A percentile compares a stretch with the other conserved stretches of the same genome.
These are phyloP conservation scores for Serrognathus titanus DNA, from an alignment of 2,888 invertebrate genomes.

Conservation along the genomic window DNA sequence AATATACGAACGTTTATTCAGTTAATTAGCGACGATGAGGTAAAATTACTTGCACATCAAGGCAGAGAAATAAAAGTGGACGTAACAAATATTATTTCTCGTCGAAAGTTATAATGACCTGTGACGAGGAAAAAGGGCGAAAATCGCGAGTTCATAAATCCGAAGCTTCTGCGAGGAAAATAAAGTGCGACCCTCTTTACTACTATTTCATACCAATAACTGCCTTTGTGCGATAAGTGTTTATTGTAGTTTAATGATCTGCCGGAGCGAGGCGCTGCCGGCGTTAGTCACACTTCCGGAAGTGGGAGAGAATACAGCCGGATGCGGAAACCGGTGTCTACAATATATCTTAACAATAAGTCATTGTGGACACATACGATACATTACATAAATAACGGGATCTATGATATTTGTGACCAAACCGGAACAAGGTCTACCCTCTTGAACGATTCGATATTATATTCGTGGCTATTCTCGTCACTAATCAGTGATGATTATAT, in stretches of 20 bases:
- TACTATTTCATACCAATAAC: constrained; percentile 39
- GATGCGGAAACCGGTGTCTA: constrained; percentile 38
- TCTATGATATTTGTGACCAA: too few species aligned
- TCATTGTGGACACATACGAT: constrained; percentile 15
- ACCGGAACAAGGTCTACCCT: too few species aligned
- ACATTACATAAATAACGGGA: not conserved
- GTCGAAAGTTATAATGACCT: too few species aligned
- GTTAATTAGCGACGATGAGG: too few species aligned
- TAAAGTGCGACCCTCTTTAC: constrained; percentile 16
- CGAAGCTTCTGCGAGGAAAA: constrained; percentile 6
- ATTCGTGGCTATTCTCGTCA: too few species aligned
- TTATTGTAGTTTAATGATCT: constrained; percentile 44
- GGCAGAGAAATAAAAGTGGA: too few species aligned
- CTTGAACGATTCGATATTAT: too few species aligned
- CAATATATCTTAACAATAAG: constrained; percentile 29
- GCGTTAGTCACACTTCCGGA: constrained; percentile 41
- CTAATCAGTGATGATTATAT: too few species aligned
- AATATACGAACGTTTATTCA: too few species aligned
- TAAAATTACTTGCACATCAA: too few species aligned
- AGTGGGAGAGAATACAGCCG: constrained; percentile 32
- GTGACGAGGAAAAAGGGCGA: not conserved
- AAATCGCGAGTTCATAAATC: constrained; percentile 3
- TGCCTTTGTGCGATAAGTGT: constrained; percentile 43
- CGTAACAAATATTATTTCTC: too few species aligned
- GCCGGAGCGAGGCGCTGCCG: constrained; percentile 34